Percentiles rank a stretch among this genome's conserved stretches.
Conservation (phyloP, 2,888 invertebrate genomes). For the Zaprionus lineosus region DNA sequence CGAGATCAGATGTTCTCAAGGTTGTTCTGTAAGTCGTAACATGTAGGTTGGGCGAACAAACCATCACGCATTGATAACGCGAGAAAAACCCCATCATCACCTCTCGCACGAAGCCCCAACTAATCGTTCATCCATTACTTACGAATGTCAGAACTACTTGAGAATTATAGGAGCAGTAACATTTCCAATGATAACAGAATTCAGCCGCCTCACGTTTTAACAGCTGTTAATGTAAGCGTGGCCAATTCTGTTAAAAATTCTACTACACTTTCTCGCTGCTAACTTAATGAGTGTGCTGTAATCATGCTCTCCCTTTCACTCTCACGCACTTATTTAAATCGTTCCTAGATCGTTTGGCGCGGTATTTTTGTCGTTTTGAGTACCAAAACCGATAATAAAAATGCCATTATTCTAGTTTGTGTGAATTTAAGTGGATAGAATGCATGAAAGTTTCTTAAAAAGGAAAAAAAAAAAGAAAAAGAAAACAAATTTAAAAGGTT, state of each 20-base stretch:
- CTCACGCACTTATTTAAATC: background rate
- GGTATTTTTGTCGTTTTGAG: constrained; percentile 25
- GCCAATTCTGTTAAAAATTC: constrained; percentile 1
- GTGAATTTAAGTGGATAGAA: background rate
- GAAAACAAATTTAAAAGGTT: too few relatives aligned
- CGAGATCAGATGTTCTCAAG: constrained; percentile 79
- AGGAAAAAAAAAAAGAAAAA: too few relatives aligned
- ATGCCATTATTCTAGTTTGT: constrained; percentile 1
- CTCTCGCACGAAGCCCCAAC: constrained; percentile 38
- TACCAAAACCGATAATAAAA: constrained; percentile 15
- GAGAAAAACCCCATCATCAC: constrained; percentile 77
- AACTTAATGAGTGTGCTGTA: constrained; percentile 19
- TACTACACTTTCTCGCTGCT: background rate
- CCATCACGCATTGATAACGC: constrained; percentile 68
- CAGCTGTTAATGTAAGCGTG: too few relatives aligned
- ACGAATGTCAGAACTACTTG: constrained; percentile 44
- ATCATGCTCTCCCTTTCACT: background rate
- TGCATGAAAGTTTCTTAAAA: background rate
- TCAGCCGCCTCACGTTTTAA: background rate
- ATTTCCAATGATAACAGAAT: too few relatives aligned
- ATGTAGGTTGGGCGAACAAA: constrained; percentile 72
- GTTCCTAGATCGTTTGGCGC: background rate
- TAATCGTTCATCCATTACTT: background rate
- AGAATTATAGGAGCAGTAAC: constrained; percentile 40
- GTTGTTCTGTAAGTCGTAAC: constrained; percentile 78